Evolutionary conservation across 1,140 invertebrate genomes (phyloP), one percentile per base, ranked within the genome.

Genomic region (Drosophila mauritiana): DNA sequence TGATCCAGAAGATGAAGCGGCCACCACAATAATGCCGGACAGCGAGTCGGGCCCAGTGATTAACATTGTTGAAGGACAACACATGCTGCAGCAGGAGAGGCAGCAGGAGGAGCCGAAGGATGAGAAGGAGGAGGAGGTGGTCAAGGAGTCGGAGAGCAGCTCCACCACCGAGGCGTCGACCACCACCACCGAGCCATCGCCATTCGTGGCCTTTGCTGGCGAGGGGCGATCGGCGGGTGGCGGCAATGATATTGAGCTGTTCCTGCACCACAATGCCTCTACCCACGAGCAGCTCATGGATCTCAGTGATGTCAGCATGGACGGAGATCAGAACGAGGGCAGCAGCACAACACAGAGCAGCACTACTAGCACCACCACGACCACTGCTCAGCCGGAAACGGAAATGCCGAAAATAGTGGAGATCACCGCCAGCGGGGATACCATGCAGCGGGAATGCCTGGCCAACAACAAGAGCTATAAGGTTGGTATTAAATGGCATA

Each of bases 281-380:
- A 76, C 53, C 25, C 80, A 80, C 37, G 78, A 67, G 43, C 74
- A 83, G 53, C 67, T 90, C 52, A 93, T 93, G 59, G 94, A 95
- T 90, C 92, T 96, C 12, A 95, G 95, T 76, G 94, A 96, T 89
- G 94, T 95, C 22, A 95, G 94, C 65, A 95, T 96, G 94, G 94
- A 95, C 58, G 94, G 95, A 45, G 94, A 95, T 8, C 94, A 94
- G 39, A 52, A 65, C 43, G 73, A 72, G 53, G 31, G 69, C 61
- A 59, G 43, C 39, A 48, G 20, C 67, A 69, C 34, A 63, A 54
- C 15, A 59, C 69, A 51, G 45, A 58, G 53, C 63, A 73, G 43
- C 36, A 63, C 65, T 53, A 78, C 57, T 4, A 39, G 48, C 11
- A 74, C 46, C 39, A 58, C 74, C 4, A 54, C 80, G 3, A 82